Base-by-base conservation (phyloP, 2,113 vertebrate genomes). In the Ictalurus furcatus region DNA sequence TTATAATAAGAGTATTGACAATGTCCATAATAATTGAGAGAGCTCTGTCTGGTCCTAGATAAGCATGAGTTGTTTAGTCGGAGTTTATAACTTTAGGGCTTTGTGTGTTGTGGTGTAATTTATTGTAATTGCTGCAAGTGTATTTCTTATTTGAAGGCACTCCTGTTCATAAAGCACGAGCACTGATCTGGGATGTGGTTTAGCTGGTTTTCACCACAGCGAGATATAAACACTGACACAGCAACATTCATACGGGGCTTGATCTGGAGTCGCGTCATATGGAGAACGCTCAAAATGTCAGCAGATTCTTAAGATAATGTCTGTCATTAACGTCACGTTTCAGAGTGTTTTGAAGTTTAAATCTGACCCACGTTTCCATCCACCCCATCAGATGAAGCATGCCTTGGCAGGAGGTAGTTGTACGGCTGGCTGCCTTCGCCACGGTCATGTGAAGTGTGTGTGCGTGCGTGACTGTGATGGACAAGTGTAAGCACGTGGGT, bases 401-500 rank as follows among this genome's bases (percentile, higher is more conserved):
- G 89, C 89, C 87, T 56, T 85, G 89, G 87, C 14, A 80, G 88
- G 79, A 80, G 84, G 69, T 88, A 58, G 83, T 61, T 86, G 87
- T 82, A 59, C n/a, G 25, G 58, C 90, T 85, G 84, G 28, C 84
- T 84, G 89, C 84, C 85, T 48, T 91, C 63, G 78, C 78, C 83
- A 88, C 84, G 84, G 89, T 87, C 85, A 88, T 90, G 89, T 90
- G 87, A 91, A 63, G 87, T 28, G 87, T 87, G 80, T 37, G 84
- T 79, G 90, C 79, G 69, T 21, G 16, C 79, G 69, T 21, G 16
- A 85, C 84, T 89, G 91, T 88, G 93, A 99, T 99, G 98, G 98
- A 99, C 97, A 95, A 98, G 95, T 99, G 98, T 96, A 99, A 98
- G 95, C 98, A 99, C 94, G 98, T 98, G 91, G 97, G 97, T 91